Conservation (phyloP, 2,888 invertebrate species). For the Drosophila gaucha region DNA sequence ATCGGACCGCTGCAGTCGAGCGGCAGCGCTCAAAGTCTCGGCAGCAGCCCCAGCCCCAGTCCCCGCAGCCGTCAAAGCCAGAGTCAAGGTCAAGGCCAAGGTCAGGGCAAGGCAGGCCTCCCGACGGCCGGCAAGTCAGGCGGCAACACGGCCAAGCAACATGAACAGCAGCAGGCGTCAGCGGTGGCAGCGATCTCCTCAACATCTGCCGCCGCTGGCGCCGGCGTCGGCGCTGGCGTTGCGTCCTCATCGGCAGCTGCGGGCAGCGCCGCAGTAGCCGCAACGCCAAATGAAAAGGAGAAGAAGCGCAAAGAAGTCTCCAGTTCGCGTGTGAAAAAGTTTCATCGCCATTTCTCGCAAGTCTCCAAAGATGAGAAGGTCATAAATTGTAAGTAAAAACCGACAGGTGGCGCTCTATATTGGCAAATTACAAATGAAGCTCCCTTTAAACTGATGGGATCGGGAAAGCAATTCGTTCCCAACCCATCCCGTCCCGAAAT, state of each 20-base stretch:
- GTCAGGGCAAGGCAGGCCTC: slow-evolving; percentile 16
- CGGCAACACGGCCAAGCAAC: slow-evolving; percentile 76
- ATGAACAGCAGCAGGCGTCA: slow-evolving; percentile 53
- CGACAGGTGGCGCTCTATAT: background rate
- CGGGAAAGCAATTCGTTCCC: too few species aligned
- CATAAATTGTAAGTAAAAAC: slow-evolving; percentile 90
- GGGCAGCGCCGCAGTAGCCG: slow-evolving; percentile 20
- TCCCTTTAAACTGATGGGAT: too few species aligned
- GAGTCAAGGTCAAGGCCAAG: slow-evolving; percentile 5
- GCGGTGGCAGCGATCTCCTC: slow-evolving; percentile 58
- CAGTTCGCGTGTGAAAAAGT: slow-evolving; percentile 92
- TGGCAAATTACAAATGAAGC: too few species aligned
- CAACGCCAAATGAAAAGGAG: slow-evolving; percentile 69
- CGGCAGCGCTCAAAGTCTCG: slow-evolving; percentile 77
- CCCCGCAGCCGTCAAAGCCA: slow-evolving; percentile 48
- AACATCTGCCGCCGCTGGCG: slow-evolving; percentile 48
- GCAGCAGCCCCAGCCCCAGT: slow-evolving; percentile 55
- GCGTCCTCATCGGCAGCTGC: slow-evolving; percentile 39
- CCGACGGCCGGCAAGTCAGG: slow-evolving; percentile 35
- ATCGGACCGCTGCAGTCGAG: slow-evolving; percentile 67
- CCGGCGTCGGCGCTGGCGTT: slow-evolving; percentile 14
- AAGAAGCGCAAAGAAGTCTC: slow-evolving; percentile 84
- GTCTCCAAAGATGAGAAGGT: slow-evolving; percentile 93
- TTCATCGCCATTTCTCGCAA: slow-evolving; percentile 93
- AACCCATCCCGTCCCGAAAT: too few species aligned